phyloP scores from a whole-genome alignment of 2,797 vertebrate species.

The Echeneis naucrates region DNA sequence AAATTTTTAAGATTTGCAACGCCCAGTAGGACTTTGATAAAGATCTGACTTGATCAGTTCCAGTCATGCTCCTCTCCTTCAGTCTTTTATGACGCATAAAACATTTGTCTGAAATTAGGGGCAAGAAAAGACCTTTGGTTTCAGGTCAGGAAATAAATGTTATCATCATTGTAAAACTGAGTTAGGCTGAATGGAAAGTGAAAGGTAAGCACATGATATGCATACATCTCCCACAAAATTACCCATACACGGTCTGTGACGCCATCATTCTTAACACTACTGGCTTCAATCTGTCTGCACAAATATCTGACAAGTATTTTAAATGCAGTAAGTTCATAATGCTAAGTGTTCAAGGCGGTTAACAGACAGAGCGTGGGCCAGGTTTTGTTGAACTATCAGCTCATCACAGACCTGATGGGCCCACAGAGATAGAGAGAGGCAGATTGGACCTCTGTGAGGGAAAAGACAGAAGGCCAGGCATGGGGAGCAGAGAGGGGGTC shows the following conservation, averaged over 20 bases:
- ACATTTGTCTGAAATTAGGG: neutral
- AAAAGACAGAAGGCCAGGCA: neutral
- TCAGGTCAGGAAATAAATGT: neutral
- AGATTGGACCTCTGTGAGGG: conserved; percentile 1
- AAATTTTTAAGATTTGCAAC: neutral
- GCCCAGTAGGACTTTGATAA: neutral
- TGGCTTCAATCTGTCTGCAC: conserved; percentile 11
- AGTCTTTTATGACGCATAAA: neutral
- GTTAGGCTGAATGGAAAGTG: neutral
- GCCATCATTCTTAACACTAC: conserved; percentile 2
- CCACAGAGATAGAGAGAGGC: conserved; percentile 16
- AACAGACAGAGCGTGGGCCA: neutral
- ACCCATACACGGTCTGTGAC: neutral
- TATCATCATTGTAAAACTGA: neutral
- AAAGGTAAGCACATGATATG: neutral
- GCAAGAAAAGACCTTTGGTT: neutral
- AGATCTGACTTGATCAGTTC: neutral
- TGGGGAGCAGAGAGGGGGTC: neutral
- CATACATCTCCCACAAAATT: conserved; percentile 6
- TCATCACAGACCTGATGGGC: conserved; percentile 17
- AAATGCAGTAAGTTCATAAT: neutral
- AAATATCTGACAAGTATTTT: conserved; percentile 14
- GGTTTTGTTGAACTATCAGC: conserved; percentile 32
- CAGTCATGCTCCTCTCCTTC: neutral
- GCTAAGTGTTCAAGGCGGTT: conserved; percentile 12